These are phyloP conservation scores for Cryptoleucopteryx plumbea DNA, from an alignment of 2,113 vertebrate species.

Conservation along the genomic window DNA sequence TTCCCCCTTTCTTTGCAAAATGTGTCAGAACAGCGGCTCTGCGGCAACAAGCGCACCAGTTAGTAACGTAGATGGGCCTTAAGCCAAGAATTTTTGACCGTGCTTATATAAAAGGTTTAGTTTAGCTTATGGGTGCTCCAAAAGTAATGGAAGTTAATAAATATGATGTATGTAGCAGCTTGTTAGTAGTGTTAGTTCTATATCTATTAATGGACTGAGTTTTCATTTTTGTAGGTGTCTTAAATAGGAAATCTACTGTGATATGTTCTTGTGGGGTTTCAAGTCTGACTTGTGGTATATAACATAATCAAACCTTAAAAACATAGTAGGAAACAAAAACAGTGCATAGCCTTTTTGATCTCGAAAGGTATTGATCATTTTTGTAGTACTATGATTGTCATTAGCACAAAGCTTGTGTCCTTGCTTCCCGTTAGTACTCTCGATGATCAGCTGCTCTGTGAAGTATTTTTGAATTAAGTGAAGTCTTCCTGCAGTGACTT, in stretches of 20 bases:
- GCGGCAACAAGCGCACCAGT: fast-evolving
- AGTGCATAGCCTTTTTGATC: neutral
- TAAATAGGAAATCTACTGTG: neutral
- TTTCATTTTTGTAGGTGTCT: neutral
- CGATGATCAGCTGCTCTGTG: fast-evolving
- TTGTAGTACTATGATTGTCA: neutral
- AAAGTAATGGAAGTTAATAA: neutral
- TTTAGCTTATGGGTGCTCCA: fast-evolving
- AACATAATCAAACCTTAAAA: neutral
- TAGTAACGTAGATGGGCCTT: neutral
- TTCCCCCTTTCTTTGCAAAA: neutral
- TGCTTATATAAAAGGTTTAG: neutral
- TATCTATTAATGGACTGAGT: neutral
- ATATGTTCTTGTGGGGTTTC: neutral
- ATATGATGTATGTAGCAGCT: neutral
- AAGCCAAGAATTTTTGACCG: neutral
- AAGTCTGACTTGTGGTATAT: neutral
- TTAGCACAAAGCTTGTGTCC: neutral
- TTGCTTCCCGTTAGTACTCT: neutral
- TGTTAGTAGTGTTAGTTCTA: neutral
- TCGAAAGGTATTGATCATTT: neutral
- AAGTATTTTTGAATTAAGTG: neutral
- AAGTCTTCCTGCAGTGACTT: neutral
- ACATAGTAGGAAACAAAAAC: neutral
- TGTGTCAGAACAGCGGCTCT: neutral